A percentile compares a stretch with the other conserved stretches of the same genome.
Evolutionary conservation across 2,797 vertebrate species (phyloP).

Genomic region (Oceanodroma leucorhoa): DNA sequence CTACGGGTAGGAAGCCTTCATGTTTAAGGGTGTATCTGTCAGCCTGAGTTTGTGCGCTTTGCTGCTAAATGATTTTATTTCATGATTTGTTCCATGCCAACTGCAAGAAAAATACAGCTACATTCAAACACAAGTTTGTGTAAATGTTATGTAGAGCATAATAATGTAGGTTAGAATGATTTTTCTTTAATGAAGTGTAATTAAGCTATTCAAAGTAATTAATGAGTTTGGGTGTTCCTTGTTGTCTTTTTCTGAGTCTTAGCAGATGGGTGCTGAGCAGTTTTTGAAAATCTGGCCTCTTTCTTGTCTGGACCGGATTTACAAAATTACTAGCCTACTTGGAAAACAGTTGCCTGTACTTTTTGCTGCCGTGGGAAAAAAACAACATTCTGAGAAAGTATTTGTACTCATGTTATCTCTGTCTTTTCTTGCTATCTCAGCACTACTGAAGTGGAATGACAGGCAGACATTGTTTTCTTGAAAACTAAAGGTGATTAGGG

Average conservation of each 20-base stretch:
- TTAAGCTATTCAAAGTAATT: background rate
- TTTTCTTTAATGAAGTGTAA: background rate
- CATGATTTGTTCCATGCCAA: background rate
- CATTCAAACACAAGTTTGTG: background rate
- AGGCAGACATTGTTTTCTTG: background rate
- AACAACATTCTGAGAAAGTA: background rate
- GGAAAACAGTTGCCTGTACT: background rate
- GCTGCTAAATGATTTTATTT: background rate
- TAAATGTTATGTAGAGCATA: background rate
- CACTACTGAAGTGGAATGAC: background rate
- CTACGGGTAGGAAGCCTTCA: background rate
- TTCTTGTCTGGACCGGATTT: background rate
- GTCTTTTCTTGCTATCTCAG: background rate
- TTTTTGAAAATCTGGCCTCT: background rate
- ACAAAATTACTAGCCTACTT: background rate
- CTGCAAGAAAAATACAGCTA: background rate
- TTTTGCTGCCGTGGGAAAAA: background rate
- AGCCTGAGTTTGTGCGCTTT: background rate
- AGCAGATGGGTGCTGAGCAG: background rate
- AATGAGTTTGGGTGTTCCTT: background rate
- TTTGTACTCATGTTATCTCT: background rate
- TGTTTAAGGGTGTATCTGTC: background rate
- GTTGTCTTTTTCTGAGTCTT: background rate
- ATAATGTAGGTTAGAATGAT: background rate
- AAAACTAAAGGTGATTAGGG: background rate